phyloP scores from a whole-genome alignment of 2,113 vertebrate species.

The Beaufortia kweichowensis region DNA sequence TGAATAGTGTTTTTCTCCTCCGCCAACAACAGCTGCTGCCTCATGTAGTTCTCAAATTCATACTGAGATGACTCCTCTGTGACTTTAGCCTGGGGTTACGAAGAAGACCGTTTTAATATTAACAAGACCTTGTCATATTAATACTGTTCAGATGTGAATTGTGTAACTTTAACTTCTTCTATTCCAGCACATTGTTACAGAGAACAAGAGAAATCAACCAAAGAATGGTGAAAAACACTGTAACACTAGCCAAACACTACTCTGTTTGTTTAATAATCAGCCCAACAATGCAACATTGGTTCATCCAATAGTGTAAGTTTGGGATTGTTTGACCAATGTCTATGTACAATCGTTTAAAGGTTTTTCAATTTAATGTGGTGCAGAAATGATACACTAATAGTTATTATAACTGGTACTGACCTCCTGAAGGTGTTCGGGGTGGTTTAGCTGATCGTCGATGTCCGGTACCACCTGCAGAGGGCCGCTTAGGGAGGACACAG shows the following conservation, averaged over 20 bases:
- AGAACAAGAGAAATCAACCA: too few relatives aligned
- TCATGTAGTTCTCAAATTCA: conserved; percentile 99
- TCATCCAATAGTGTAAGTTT: too few relatives aligned
- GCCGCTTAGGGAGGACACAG: conserved; percentile 91
- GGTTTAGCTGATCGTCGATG: conserved; percentile 94
- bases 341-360: too few relatives aligned
- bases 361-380: too few relatives aligned
- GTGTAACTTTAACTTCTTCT: too few relatives aligned
- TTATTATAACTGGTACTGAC: conserved; percentile 64
- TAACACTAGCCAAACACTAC: too few relatives aligned
- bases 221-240: too few relatives aligned
- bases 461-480: conserved; percentile 97
- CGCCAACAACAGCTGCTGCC: conserved; percentile 94
- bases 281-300: too few relatives aligned
- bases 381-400: too few relatives aligned
- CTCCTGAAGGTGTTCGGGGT: conserved; percentile 88
- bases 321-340: too few relatives aligned
- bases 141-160: neutral
- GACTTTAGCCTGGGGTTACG: conserved; percentile 82
- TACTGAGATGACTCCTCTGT: conserved; percentile 97
- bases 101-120: conserved; percentile 1
- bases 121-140: neutral
- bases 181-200: too few relatives aligned
- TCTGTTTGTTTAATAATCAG: too few relatives aligned
- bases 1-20: conserved; percentile 97